Conservation (phyloP, 2,797 vertebrate species). For the Hoplostethus mediterraneus region DNA sequence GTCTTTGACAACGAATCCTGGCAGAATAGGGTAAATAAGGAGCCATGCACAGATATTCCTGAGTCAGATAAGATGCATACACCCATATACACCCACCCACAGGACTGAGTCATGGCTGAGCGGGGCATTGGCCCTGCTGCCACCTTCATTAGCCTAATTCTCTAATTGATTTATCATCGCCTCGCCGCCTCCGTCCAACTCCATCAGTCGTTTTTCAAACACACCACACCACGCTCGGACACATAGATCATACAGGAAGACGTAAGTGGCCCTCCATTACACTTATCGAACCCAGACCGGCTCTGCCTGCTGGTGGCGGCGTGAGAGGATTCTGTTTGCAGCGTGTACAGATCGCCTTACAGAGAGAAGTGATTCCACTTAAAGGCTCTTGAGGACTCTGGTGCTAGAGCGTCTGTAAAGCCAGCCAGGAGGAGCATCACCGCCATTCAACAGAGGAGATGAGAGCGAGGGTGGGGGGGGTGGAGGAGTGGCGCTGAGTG, state of each 20-base stretch:
- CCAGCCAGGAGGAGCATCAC: conserved; percentile 25
- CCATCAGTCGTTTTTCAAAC: conserved; percentile 53
- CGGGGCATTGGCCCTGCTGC: conserved; percentile 54
- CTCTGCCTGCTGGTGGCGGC: background rate
- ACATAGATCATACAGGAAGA: conserved; percentile 26
- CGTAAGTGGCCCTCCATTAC: conserved; percentile 17
- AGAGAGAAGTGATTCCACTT: conserved; percentile 43
- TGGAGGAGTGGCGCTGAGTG: conserved; percentile 24
- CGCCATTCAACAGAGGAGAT: conserved; percentile 37
- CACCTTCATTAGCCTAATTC: conserved; percentile 71
- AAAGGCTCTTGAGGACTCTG: conserved; percentile 28
- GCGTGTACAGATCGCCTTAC: conserved; percentile 37
- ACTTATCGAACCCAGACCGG: conserved; percentile 25
- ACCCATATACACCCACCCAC: background rate
- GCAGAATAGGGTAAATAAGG: background rate
- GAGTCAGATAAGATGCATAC: conserved; percentile 13
- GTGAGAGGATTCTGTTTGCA: conserved; percentile 30
- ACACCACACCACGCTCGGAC: conserved; percentile 16
- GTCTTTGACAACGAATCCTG: background rate
- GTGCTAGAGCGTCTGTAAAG: conserved; percentile 17
- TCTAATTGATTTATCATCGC: conserved; percentile 78
- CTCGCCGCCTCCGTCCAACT: conserved; percentile 54
- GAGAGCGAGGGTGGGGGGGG: background rate
- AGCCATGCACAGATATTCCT: background rate
- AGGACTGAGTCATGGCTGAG: conserved; percentile 60